These are phyloP conservation scores for Nestor notabilis DNA, from an alignment of 2,113 vertebrate genomes.

Conservation along the genomic window DNA sequence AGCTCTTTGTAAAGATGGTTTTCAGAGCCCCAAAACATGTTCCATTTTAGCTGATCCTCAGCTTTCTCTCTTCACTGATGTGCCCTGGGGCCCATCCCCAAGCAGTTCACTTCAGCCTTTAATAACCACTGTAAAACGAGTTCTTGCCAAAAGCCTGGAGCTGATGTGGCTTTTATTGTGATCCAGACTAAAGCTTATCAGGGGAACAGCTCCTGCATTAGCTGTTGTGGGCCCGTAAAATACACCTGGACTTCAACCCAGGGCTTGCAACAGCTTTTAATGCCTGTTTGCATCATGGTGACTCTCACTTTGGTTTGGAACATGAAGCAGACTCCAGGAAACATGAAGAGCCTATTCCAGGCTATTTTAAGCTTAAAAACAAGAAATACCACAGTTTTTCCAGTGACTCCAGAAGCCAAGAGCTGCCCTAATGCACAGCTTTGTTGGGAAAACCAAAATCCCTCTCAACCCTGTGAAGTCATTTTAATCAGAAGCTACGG, in stretches of 20 bases:
- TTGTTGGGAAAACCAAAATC: background rate
- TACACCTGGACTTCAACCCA: background rate
- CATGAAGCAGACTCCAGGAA: background rate
- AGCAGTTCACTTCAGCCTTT: background rate
- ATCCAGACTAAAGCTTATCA: background rate
- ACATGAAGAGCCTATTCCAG: background rate
- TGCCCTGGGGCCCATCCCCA: background rate
- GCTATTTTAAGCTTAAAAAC: conserved; percentile 7
- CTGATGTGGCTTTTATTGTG: background rate
- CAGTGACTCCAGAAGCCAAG: background rate
- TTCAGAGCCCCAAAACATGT: background rate
- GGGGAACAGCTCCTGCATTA: background rate
- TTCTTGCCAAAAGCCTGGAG: background rate
- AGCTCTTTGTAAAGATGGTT: background rate
- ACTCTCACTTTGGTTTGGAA: background rate
- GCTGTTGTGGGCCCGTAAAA: background rate
- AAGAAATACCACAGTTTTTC: conserved; percentile 12
- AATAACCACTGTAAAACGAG: background rate
- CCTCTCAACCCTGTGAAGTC: background rate
- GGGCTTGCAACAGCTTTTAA: background rate
- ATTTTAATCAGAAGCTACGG: background rate
- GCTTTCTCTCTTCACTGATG: background rate
- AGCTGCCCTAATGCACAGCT: background rate
- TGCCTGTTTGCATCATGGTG: background rate
- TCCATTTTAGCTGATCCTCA: background rate